Conservation (phyloP, 2,888 invertebrate species). For the Diplolepis rosae region DNA sequence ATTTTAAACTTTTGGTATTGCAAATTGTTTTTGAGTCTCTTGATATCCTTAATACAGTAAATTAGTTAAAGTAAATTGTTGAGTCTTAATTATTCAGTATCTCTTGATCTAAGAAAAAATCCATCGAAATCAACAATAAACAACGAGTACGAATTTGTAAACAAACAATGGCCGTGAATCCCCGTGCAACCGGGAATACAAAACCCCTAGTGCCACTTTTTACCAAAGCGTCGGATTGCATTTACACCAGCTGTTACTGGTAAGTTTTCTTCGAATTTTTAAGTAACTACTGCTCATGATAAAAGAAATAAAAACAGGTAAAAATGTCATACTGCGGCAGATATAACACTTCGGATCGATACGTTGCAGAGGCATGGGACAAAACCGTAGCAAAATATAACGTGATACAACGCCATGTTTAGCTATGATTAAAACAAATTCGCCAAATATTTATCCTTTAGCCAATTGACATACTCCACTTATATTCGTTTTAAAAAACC, state of each 20-base stretch:
- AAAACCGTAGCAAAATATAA: conserved; percentile 33
- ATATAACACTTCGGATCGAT: conserved; percentile 68
- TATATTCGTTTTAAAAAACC: too few relatives aligned
- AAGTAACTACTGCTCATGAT: conserved; percentile 16
- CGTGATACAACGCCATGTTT: background rate
- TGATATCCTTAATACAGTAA: too few relatives aligned
- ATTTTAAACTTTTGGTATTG: too few relatives aligned
- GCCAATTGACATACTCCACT: too few relatives aligned
- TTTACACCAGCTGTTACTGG: conserved; percentile 92
- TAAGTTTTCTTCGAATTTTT: conserved; percentile 73
- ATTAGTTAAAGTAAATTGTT: too few relatives aligned
- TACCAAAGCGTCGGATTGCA: conserved; percentile 85
- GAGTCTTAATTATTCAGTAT: too few relatives aligned
- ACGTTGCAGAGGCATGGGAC: conserved; percentile 56
- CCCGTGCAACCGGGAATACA: conserved; percentile 65
- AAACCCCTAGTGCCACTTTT: conserved; percentile 77
- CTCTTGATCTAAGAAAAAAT: background rate
- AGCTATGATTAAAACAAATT: too few relatives aligned
- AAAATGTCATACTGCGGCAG: conserved; percentile 66
- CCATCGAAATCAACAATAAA: background rate
- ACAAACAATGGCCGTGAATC: conserved; percentile 69
- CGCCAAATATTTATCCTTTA: too few relatives aligned
- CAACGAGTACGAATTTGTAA: conserved; percentile 39
- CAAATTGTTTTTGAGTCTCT: too few relatives aligned
- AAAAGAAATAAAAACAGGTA: conserved; percentile 21